phyloP scores from a whole-genome alignment of 2,113 vertebrate species.

The Dendrocopos noguchii region DNA sequence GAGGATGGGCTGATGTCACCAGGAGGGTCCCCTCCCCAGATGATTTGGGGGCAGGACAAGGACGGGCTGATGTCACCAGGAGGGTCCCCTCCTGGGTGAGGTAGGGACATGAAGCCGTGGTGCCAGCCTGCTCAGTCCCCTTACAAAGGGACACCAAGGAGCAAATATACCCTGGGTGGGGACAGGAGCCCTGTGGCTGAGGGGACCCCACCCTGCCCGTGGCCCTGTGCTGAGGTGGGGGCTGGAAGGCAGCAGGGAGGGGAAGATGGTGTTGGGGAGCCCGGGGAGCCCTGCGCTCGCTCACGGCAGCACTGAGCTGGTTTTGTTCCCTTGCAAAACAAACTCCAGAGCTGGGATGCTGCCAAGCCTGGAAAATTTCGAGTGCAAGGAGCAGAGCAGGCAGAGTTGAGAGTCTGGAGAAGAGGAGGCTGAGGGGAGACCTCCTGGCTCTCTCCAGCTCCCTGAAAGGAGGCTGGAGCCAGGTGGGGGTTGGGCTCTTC shows the following conservation, averaged over 20 bases:
- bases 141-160: too few relatives aligned
- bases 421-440: too few relatives aligned
- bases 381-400: background rate
- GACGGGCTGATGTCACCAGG: too few relatives aligned
- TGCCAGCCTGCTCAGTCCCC: background rate
- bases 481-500: too few relatives aligned
- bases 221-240: background rate
- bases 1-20: background rate
- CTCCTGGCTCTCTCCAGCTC: too few relatives aligned
- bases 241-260: background rate
- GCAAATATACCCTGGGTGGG: background rate
- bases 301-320: background rate
- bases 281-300: background rate
- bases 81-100: too few relatives aligned
- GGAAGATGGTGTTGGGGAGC: background rate
- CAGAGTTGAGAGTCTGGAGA: background rate
- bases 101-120: too few relatives aligned
- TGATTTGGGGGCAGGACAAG: background rate
- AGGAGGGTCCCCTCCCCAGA: background rate
- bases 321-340: background rate
- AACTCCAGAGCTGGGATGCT: rapidly evolving
- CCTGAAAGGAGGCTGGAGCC: too few relatives aligned
- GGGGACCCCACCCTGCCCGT: background rate
- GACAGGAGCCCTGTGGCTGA: too few relatives aligned
- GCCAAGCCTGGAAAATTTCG: constrained; percentile 19